A percentile compares a stretch with the other conserved stretches of the same genome.
Conservation (phyloP, 2,113 vertebrate species). For the Melanostigma gelatinosum region DNA sequence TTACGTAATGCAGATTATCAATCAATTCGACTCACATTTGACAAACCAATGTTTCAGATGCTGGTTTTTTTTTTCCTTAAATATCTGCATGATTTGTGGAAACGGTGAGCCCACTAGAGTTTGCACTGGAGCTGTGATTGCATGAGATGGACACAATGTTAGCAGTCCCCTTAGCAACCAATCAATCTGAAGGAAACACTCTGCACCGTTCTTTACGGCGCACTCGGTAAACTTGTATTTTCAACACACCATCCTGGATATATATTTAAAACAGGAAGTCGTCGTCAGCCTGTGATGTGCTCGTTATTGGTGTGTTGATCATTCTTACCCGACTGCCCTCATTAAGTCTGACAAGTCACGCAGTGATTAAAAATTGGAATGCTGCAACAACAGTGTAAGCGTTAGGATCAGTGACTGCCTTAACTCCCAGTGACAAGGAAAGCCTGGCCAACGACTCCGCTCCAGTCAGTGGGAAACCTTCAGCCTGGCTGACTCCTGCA, state of each 20-base stretch:
- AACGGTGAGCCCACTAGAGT: slow-evolving; percentile 49
- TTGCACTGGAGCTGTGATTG: slow-evolving; percentile 60
- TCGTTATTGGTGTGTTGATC: slow-evolving; percentile 88
- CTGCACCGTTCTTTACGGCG: not conserved
- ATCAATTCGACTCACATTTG: slow-evolving; percentile 25
- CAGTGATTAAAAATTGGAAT: slow-evolving; percentile 98
- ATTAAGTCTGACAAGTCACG: slow-evolving; percentile 96
- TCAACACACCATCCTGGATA: slow-evolving; percentile 41
- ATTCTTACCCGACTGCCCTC: slow-evolving; percentile 87
- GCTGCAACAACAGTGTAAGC: slow-evolving; percentile 95
- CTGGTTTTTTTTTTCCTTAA: not conserved
- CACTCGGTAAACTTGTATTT: not conserved
- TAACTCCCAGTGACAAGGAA: slow-evolving; percentile 94
- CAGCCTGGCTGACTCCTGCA: slow-evolving; percentile 89
- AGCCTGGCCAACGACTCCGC: slow-evolving; percentile 92
- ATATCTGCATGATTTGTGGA: slow-evolving; percentile 35
- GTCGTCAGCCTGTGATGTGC: slow-evolving; percentile 79
- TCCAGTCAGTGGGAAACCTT: slow-evolving; percentile 92
- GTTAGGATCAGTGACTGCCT: slow-evolving; percentile 94
- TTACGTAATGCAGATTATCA: slow-evolving; percentile 9
- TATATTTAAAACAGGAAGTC: slow-evolving; percentile 62
- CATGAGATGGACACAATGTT: slow-evolving; percentile 47
- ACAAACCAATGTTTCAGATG: not conserved
- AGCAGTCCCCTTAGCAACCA: slow-evolving; percentile 62
- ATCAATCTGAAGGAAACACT: slow-evolving; percentile 25